These are phyloP conservation scores for Anguilla obscura DNA, from an alignment of 2,797 vertebrate species.

Conservation along the genomic window DNA sequence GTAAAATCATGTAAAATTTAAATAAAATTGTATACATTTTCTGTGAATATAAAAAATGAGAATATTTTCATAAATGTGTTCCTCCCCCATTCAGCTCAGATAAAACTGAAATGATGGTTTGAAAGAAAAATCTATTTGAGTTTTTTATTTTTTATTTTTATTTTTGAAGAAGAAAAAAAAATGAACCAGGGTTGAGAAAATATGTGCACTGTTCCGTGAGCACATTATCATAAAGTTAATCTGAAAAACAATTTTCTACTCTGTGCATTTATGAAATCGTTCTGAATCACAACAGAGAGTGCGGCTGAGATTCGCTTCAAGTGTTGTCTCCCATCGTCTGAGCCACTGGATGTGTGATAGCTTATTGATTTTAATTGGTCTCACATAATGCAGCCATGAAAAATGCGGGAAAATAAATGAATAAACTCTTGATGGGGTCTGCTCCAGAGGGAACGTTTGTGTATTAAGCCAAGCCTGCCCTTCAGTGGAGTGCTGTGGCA, in stretches of 20 bases:
- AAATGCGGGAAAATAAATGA: neutral
- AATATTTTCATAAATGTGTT: neutral
- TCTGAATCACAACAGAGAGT: conserved; percentile 11
- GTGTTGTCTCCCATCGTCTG: conserved; percentile 9
- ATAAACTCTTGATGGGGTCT: neutral
- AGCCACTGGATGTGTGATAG: conserved; percentile 16
- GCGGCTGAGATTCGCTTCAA: neutral
- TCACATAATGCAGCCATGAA: conserved; percentile 21
- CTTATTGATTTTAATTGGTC: conserved; percentile 39
- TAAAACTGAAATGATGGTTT: neutral
- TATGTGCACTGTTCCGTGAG: neutral
- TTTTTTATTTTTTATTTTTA: neutral
- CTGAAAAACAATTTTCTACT: conserved; percentile 33
- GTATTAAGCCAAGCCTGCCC: neutral
- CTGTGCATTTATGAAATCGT: conserved; percentile 27
- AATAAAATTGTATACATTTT: neutral
- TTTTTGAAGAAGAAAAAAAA: neutral
- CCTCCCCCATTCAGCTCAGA: neutral
- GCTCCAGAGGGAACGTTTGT: neutral
- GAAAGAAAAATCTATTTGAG: neutral
- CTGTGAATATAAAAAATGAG: neutral
- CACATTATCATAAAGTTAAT: conserved; percentile 29
- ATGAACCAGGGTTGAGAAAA: conserved; percentile 18
- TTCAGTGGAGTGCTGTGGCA: neutral
- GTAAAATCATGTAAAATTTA: neutral